phyloP scores from a whole-genome alignment of 2,797 vertebrate genomes.

The Cyclura pinguis region DNA sequence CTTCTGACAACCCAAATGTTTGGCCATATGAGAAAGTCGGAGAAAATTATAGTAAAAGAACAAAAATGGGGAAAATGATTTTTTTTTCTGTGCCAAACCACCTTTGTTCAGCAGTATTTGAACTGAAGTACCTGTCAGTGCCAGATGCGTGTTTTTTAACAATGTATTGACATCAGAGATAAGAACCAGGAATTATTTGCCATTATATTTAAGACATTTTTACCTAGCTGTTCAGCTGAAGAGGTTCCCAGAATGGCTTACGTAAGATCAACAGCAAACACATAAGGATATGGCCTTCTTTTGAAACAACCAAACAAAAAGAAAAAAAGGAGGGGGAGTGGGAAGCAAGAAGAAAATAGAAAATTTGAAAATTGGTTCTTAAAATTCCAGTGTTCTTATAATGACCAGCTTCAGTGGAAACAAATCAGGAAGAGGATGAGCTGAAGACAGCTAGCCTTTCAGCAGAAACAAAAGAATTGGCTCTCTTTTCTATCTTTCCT shows the following conservation, averaged over 20 bases:
- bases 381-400: neutral
- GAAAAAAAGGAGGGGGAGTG: too few relatives aligned
- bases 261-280: neutral
- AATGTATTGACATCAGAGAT: neutral
- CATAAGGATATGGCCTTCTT: neutral
- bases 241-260: neutral
- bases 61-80: neutral
- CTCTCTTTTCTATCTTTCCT: neutral
- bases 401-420: neutral
- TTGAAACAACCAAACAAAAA: neutral
- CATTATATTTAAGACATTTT: neutral
- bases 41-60: neutral
- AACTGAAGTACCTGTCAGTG: neutral
- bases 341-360: too few relatives aligned
- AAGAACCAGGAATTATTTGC: neutral
- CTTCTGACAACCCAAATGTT: neutral
- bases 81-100: neutral
- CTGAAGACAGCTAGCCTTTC: neutral
- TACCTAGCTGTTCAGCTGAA: neutral
- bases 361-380: neutral
- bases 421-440: neutral
- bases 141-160: neutral
- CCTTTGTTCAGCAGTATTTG: slow-evolving; percentile 25
- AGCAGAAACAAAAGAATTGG: neutral
- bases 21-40: neutral